phyloP scores from a whole-genome alignment of 2,888 invertebrate species.

The Muschampia plurimacula region DNA sequence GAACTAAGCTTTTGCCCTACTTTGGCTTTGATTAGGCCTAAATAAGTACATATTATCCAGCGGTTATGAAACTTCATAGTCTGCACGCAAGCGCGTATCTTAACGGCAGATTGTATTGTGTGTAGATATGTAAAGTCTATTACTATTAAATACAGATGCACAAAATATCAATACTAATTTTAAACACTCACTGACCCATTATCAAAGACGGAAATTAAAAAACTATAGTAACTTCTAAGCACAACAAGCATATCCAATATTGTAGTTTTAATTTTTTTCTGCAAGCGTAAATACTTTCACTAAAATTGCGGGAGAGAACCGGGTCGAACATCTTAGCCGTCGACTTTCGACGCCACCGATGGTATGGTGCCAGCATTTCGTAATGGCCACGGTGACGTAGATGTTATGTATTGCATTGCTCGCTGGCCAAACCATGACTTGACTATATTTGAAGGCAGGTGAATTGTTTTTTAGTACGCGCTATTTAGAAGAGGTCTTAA shows the following conservation, averaged over 20 bases:
- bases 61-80: no score
- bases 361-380: conserved; percentile 47
- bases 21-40: no score
- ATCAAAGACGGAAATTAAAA: background rate
- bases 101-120: background rate
- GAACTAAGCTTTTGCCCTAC: no score
- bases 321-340: conserved; percentile 63
- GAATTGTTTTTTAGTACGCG: background rate
- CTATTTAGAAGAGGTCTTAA: background rate
- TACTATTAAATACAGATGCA: no score
- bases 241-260: background rate
- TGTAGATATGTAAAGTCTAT: background rate
- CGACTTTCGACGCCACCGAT: conserved; percentile 65
- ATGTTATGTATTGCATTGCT: conserved; percentile 19
- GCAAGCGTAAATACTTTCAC: conserved; percentile 68
- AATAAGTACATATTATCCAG: no score
- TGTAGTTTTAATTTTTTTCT: conserved; percentile 46
- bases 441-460: background rate
- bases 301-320: conserved; percentile 61
- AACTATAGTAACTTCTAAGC: background rate
- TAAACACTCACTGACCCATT: background rate
- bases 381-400: conserved; percentile 36
- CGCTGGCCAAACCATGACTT: conserved; percentile 19
- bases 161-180: background rate
- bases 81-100: background rate